A percentile compares a stretch with the other conserved stretches of the same genome.
phyloP scores from a whole-genome alignment of 1,140 invertebrate genomes.

The Zophobas morio region DNA sequence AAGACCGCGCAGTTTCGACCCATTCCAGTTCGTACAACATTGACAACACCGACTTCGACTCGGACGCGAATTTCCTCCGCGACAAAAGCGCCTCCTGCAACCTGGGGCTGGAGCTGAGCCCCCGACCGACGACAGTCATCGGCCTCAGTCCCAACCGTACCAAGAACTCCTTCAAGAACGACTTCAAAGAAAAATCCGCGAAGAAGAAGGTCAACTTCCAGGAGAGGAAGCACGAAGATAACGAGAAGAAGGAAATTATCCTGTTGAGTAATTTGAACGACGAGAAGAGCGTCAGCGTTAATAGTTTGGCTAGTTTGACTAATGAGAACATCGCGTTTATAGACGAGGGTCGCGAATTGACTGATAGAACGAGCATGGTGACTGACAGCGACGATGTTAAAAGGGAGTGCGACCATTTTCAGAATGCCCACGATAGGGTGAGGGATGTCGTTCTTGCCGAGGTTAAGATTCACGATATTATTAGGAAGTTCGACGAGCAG shows the following conservation, averaged over 20 bases:
- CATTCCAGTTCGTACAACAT: constrained; percentile 68
- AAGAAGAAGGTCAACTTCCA: constrained; percentile 66
- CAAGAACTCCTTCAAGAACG: constrained; percentile 55
- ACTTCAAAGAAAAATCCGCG: constrained; percentile 57
- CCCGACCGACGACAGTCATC: constrained; percentile 78
- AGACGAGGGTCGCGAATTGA: constrained; percentile 65
- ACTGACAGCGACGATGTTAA: constrained; percentile 49
- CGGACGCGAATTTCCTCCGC: constrained; percentile 69
- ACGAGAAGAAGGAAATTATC: constrained; percentile 44
- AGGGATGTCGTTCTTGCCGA: constrained; percentile 61
- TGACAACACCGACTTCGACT: constrained; percentile 64
- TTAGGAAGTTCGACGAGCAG: constrained; percentile 64
- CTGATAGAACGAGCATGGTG: constrained; percentile 63
- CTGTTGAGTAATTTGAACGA: constrained; percentile 58
- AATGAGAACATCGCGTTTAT: constrained; percentile 65
- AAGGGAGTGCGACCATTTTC: neutral
- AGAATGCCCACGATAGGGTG: constrained; percentile 34
- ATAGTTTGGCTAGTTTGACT: constrained; percentile 62
- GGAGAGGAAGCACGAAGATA: constrained; percentile 59
- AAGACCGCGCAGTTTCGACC: constrained; percentile 71
- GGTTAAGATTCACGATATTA: constrained; percentile 65
- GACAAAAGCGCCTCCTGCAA: constrained; percentile 81
- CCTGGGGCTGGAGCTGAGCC: constrained; percentile 77
- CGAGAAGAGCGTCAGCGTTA: constrained; percentile 65
- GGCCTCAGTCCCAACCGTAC: constrained; percentile 54